phyloP scores from a whole-genome alignment of 2,888 invertebrate genomes.

The Campopleginae sp. region DNA sequence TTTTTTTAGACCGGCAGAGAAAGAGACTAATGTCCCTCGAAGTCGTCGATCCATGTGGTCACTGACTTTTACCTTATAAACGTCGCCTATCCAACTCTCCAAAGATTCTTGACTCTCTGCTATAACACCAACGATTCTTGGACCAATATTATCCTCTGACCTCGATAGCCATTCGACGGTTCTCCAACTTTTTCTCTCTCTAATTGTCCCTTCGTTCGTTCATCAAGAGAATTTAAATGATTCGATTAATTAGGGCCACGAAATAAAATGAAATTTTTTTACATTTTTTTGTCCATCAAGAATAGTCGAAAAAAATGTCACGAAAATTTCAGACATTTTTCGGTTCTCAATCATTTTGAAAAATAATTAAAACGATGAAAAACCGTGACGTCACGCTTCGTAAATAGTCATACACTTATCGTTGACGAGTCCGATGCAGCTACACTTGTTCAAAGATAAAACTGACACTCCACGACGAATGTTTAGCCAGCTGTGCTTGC shows the following conservation, averaged over 20 bases:
- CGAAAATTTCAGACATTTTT: not conserved
- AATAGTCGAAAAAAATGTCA: not conserved
- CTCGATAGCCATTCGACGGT: conserved; percentile 40
- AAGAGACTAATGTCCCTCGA: conserved; percentile 21
- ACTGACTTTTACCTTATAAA: conserved; percentile 59
- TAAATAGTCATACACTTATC: not conserved
- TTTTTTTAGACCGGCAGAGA: conserved; percentile 12
- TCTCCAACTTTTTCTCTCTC: not conserved
- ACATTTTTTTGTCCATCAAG: not conserved
- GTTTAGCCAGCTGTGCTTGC: conserved; percentile 52
- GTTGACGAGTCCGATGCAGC: not conserved
- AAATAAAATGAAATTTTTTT: not conserved
- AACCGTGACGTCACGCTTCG: not conserved
- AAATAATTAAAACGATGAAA: not conserved
- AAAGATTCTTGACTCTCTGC: conserved; percentile 49
- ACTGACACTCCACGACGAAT: conserved; percentile 45
- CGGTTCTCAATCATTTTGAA: not conserved
- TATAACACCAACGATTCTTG: conserved; percentile 29
- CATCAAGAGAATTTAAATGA: not conserved
- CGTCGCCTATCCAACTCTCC: conserved; percentile 20
- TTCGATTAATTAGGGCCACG: not conserved
- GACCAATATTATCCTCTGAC: conserved; percentile 36
- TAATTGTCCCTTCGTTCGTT: not conserved
- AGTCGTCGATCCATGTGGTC: conserved; percentile 49
- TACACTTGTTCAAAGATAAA: conserved; percentile 41